These are phyloP conservation scores for Leucopternis melanops DNA, from an alignment of 2,113 vertebrate species.

Conservation along the genomic window DNA sequence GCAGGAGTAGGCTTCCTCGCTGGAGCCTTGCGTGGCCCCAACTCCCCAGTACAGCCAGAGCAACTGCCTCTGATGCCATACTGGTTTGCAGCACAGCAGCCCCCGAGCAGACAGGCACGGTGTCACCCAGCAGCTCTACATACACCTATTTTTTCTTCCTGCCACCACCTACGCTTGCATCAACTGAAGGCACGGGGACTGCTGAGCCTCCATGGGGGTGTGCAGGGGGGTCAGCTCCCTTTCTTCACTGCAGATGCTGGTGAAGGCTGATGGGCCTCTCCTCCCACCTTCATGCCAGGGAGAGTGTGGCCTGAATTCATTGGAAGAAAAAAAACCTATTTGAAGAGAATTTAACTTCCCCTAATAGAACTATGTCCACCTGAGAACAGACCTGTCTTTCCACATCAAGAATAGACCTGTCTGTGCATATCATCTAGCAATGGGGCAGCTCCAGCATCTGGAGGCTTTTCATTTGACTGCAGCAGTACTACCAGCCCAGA, in stretches of 20 bases:
- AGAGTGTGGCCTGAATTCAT: background rate
- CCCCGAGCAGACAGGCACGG: rapidly evolving
- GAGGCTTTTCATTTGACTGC: background rate
- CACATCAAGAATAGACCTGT: background rate
- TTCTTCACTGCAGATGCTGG: background rate
- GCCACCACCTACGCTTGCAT: background rate
- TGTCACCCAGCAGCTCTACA: background rate
- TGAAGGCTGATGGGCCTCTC: background rate
- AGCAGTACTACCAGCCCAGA: background rate
- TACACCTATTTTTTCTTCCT: background rate
- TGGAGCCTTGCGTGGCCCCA: background rate
- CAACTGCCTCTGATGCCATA: background rate
- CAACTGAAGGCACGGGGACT: background rate
- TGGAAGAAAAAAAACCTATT: background rate
- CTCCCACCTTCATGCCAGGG: rapidly evolving
- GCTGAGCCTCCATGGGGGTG: background rate
- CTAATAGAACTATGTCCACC: background rate
- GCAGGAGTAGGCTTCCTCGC: background rate
- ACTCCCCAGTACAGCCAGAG: background rate
- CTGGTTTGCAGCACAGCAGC: background rate
- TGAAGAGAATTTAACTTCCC: background rate
- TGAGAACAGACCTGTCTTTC: background rate
- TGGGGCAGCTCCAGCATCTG: background rate
- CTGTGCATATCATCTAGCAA: background rate
- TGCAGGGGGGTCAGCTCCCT: background rate